Base-by-base conservation (phyloP, 2,797 vertebrate genomes). In the Paratrypauchen microcephalus region DNA sequence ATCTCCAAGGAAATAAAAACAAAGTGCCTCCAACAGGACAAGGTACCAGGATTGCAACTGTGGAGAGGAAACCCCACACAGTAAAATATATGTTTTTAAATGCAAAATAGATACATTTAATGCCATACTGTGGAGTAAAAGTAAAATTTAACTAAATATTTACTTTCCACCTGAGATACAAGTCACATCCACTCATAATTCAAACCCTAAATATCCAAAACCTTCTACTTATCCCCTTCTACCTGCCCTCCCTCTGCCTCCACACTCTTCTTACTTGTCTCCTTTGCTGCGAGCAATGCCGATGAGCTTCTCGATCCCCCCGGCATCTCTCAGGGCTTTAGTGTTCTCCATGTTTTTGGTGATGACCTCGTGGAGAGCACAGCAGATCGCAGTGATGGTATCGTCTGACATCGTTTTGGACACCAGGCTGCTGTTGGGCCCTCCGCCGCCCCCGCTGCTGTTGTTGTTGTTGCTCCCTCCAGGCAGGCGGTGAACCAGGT, bases 341-440 rank as follows among this genome's bases (percentile, higher is more conserved):
- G 98, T 95, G 21, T 99, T 99, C 93, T 99, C 98, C 97, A 99
- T 99, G 91, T 99, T 99, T 93, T 99, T 99, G 86, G 97, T 99
- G 90, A 99, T 99, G 90, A 99, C 97, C 91, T 99, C 98, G 6
- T 99, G 97, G 74, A 99, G 94, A 32, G 98, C 98, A 73, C 98
- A 99, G 94, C 98, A 99, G 90, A 99, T 95, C 45, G 97, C 98
- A 45, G 97, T 99, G 75, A 99, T 95, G 1, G 97, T 99, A 86
- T 99, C 97, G 58, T 99, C 98, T 0, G 97, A 99, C 96, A 99
- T 98, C 92, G 96, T 91, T 94, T 99, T 98, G 92, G 45, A 28
- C 63, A 65, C 63, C 8, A 65, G 63, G 23, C 45, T 65, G 18
- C 95, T 95, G 0, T 93, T 91, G 4, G 95, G 83, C 56, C 86